phyloP scores from a whole-genome alignment of 2,888 invertebrate species.

The Lycaena phlaeas region DNA sequence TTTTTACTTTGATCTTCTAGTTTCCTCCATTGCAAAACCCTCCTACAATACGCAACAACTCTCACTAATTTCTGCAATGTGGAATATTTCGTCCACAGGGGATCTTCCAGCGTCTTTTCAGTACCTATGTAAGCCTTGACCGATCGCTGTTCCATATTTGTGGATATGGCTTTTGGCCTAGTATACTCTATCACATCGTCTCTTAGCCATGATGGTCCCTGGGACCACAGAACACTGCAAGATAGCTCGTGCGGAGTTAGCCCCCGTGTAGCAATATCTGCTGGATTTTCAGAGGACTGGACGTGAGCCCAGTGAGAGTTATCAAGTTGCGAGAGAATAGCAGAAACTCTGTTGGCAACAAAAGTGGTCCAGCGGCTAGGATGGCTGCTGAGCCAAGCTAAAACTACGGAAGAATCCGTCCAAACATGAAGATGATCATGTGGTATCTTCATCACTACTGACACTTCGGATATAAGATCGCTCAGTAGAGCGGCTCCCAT shows the following conservation, averaged over 20 bases:
- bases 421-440: slow-evolving; percentile 13
- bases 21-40: neutral
- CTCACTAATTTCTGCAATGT: neutral
- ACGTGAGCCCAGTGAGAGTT: slow-evolving; percentile 13
- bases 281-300: slow-evolving; percentile 19
- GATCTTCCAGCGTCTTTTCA: neutral
- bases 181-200: neutral
- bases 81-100: neutral
- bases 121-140: neutral
- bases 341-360: slow-evolving; percentile 20
- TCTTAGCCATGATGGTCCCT: slow-evolving; percentile 17
- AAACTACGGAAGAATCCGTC: slow-evolving; percentile 24
- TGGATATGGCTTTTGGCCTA: slow-evolving; percentile 3
- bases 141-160: neutral
- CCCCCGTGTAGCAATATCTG: slow-evolving; percentile 22
- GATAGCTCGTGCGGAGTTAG: slow-evolving; percentile 13
- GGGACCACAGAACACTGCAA: slow-evolving; percentile 19
- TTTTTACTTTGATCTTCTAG: neutral
- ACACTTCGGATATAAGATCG: slow-evolving; percentile 7
- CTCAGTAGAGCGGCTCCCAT: neutral
- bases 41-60: slow-evolving; percentile 5
- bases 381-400: slow-evolving; percentile 23
- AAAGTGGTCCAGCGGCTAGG: slow-evolving; percentile 22
- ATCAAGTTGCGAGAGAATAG: slow-evolving; percentile 14
- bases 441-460: slow-evolving; percentile 7